Conservation (phyloP, 1,140 invertebrate genomes). For the Onthophagus taurus region DNA sequence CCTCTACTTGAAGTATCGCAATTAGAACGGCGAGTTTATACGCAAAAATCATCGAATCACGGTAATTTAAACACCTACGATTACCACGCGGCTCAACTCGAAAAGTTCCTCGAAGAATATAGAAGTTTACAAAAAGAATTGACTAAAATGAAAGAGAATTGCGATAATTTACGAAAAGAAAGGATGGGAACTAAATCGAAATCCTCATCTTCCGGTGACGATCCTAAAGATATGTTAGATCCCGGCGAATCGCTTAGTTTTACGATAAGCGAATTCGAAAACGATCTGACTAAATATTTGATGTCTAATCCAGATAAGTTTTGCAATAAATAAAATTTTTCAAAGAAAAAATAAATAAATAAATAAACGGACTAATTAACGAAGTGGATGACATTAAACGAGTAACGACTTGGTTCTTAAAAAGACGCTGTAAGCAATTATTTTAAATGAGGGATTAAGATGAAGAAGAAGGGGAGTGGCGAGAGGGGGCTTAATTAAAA, state of each 20-base stretch:
- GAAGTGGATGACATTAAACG: too few species aligned
- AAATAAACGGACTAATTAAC: too few species aligned
- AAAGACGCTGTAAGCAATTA: too few species aligned
- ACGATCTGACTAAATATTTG: conserved; percentile 42
- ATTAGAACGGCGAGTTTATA: conserved; percentile 31
- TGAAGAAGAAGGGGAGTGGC: too few species aligned
- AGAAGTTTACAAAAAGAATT: conserved; percentile 62
- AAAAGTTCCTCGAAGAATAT: conserved; percentile 68
- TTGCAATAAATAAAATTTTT: too few species aligned
- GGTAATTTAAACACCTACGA: conserved; percentile 50
- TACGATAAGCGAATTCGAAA: conserved; percentile 42
- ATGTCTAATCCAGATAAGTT: conserved; percentile 32
- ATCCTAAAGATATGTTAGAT: conserved; percentile 9
- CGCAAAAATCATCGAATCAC: conserved; percentile 17
- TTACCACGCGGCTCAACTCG: conserved; percentile 65
- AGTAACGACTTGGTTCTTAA: too few species aligned
- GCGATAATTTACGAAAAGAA: conserved; percentile 48
- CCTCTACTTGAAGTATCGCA: conserved; percentile 45
- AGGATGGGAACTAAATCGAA: background rate
- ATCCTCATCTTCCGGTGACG: conserved; percentile 26
- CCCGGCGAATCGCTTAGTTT: conserved; percentile 38
- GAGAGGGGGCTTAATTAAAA: too few species aligned
- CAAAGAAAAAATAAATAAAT: too few species aligned
- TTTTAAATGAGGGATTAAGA: too few species aligned
- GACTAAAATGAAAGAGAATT: conserved; percentile 66